phyloP scores from a whole-genome alignment of 2,797 vertebrate species.

The Prionace glauca region DNA sequence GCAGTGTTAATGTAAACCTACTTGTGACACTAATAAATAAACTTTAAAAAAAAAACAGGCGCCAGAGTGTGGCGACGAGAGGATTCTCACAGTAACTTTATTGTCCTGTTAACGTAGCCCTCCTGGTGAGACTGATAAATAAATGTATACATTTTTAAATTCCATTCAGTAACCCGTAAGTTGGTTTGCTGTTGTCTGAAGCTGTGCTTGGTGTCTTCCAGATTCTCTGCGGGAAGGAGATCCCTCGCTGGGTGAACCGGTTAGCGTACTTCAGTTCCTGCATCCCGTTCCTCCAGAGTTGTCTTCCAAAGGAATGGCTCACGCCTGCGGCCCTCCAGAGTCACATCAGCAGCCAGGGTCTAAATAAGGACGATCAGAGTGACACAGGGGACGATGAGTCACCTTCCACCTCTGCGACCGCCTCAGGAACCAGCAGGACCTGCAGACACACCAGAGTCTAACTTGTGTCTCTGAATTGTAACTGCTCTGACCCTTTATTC shows the following conservation, averaged over 20 bases:
- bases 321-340: conserved; percentile 86
- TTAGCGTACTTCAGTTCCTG: conserved; percentile 93
- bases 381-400: conserved; percentile 74
- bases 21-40: too few species aligned
- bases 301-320: conserved; percentile 85
- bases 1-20: too few species aligned
- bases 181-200: not conserved
- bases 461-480: conserved; percentile 42
- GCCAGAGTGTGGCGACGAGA: too few species aligned
- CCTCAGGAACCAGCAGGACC: conserved; percentile 67
- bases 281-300: conserved; percentile 89
- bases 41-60: too few species aligned
- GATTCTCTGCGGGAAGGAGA: conserved; percentile 83
- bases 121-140: too few species aligned
- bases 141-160: not conserved
- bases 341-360: conserved; percentile 85
- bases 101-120: too few species aligned
- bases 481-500: not conserved
- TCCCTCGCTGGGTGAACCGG: conserved; percentile 89
- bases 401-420: conserved; percentile 61
- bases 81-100: too few species aligned
- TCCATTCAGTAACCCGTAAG: too few species aligned
- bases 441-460: conserved; percentile 82
- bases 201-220: conserved; percentile 47
- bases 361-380: conserved; percentile 75